Evolutionary conservation across 2,888 invertebrate genomes (phyloP).

Genomic region (Clostera curtula): DNA sequence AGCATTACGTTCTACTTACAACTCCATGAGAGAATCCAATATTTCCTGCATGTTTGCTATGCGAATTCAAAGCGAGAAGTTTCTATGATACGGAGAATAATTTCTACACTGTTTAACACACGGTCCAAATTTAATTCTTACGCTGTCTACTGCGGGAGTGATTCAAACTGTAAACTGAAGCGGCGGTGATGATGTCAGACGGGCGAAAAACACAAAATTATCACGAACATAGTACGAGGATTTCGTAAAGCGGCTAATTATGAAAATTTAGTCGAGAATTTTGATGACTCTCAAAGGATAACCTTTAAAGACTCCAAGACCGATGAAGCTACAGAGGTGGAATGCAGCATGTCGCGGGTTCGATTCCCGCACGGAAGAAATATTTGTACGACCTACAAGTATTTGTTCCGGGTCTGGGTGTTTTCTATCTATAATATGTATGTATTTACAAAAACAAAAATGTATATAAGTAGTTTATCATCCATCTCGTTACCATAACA

Average conservation of each 20-base stretch:
- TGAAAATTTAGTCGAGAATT: constrained; percentile 21
- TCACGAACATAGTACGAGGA: constrained; percentile 34
- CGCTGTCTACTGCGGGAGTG: constrained; percentile 32
- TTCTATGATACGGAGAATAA: constrained; percentile 13
- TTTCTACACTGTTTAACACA: constrained; percentile 19
- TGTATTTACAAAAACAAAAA: too few relatives aligned
- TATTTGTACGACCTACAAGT: too few relatives aligned
- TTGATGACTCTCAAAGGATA: constrained; percentile 21
- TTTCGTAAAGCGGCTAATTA: constrained; percentile 35
- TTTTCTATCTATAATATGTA: too few relatives aligned
- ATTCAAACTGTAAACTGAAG: constrained; percentile 48
- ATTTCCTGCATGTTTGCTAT: constrained; percentile 28
- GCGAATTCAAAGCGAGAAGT: constrained; percentile 9
- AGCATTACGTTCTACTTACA: constrained; percentile 31
- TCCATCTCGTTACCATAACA: too few relatives aligned
- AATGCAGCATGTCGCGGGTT: not conserved
- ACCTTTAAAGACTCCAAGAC: constrained; percentile 12
- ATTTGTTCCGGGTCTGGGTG: too few relatives aligned
- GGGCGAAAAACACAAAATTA: constrained; percentile 42
- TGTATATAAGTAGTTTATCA: too few relatives aligned
- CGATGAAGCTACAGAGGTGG: not conserved
- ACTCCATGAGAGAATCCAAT: constrained; percentile 26
- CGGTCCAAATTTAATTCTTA: constrained; percentile 35
- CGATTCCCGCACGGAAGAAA: not conserved
- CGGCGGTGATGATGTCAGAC: constrained; percentile 49